Percentiles rank a stretch among this genome's conserved stretches.
phyloP scores from a whole-genome alignment of 2,888 invertebrate species.

The Caenorhabditis sp. region DNA sequence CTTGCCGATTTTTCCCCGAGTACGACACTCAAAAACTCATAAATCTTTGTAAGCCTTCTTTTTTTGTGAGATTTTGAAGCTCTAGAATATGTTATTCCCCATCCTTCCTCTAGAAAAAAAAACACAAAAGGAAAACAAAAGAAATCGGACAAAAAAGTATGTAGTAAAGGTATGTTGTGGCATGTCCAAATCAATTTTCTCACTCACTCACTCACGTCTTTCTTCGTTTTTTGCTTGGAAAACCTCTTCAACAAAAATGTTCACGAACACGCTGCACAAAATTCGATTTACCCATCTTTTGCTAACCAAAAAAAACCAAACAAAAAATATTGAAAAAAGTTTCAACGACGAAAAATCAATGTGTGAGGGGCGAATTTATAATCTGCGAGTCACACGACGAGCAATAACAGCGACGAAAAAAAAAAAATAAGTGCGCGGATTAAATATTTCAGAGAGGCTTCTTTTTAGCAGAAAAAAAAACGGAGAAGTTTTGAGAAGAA shows the following conservation, averaged over 20 bases:
- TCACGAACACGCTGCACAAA: no score
- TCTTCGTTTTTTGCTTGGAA: background rate
- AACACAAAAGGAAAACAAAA: background rate
- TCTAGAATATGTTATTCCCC: no score
- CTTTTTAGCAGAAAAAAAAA: background rate
- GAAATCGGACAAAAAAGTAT: background rate
- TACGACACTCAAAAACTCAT: no score
- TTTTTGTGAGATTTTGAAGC: no score
- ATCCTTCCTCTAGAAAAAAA: background rate
- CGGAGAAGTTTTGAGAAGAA: background rate
- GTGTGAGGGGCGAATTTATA: slow-evolving; percentile 10
- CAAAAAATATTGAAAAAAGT: background rate
- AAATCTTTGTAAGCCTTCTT: no score
- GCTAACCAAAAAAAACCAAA: background rate
- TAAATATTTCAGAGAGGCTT: slow-evolving; percentile 5
- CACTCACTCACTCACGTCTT: background rate
- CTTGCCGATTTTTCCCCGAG: no score
- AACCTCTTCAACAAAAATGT: background rate
- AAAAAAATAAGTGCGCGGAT: background rate
- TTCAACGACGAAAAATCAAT: slow-evolving; percentile 7
- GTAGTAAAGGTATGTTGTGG: background rate
- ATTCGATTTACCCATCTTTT: background rate
- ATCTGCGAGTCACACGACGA: slow-evolving; percentile 1
- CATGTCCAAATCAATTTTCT: background rate
- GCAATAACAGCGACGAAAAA: slow-evolving; percentile 4